A percentile compares a stretch with the other conserved stretches of the same genome.
Evolutionary conservation across 2,113 vertebrate species (phyloP).

Genomic region (Tinamus guttatus): DNA sequence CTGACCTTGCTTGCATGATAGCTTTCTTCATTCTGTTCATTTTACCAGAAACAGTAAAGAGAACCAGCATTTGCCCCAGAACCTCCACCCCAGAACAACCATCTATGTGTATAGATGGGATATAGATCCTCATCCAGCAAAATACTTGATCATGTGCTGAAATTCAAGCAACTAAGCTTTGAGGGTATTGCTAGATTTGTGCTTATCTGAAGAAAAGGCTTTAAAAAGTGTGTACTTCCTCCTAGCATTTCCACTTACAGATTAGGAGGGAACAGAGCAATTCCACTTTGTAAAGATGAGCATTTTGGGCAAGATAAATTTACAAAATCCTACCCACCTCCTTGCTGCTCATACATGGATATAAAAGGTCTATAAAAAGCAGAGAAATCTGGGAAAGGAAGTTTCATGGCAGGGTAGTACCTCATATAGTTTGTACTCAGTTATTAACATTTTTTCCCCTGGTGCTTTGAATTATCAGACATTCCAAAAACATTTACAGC

Average conservation of each 20-base stretch:
- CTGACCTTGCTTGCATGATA: neutral
- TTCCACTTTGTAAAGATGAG: neutral
- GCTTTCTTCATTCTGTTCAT: neutral
- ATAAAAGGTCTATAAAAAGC: constrained; percentile 43
- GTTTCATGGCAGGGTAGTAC: constrained; percentile 4
- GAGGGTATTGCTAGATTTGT: neutral
- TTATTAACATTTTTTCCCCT: constrained; percentile 51
- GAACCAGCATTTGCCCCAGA: neutral
- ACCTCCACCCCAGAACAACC: neutral
- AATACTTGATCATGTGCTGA: neutral
- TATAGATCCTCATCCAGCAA: neutral
- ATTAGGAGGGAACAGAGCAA: neutral
- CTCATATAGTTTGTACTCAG: constrained; percentile 39
- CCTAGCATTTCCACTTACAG: neutral
- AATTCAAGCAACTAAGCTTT: neutral
- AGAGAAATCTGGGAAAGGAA: constrained; percentile 19
- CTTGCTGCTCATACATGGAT: constrained; percentile 37
- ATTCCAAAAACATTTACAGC: constrained; percentile 38
- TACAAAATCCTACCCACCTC: constrained; percentile 43
- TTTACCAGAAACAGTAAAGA: neutral
- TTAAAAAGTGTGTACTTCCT: neutral
- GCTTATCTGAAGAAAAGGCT: neutral
- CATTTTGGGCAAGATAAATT: constrained; percentile 42
- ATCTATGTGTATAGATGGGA: neutral
- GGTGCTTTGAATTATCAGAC: constrained; percentile 55